Evolutionary conservation across 2,113 vertebrate genomes (phyloP), one percentile per base, ranked within the genome.

Genomic region (Garra rufa): DNA sequence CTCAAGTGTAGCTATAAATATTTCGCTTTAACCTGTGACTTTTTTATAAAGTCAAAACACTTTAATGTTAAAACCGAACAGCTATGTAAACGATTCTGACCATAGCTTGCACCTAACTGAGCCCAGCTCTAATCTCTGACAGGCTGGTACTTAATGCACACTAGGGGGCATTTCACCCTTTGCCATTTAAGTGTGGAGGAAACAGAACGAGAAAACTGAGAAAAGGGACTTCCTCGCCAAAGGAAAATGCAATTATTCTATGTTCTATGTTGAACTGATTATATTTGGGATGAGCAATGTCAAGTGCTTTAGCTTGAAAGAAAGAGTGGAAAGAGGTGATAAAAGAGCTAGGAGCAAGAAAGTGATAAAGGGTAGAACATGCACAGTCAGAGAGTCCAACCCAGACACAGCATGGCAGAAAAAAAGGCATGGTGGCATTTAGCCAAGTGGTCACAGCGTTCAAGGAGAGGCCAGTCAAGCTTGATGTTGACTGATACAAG

Each of bases 101-200:
- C 73, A 50, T 17, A 76, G 17, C 73, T 76, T 21, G 46, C n/a
- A 1, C 26, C 46, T 19, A 30, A 52, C 9, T 30, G 48, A 52
- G 26, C 13, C 26, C 2, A 30, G 46, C 73, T 21, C 46, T 76
- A 34, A 76, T 76, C 17, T 76, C 73, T 55, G 73, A 76, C 28
- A 73, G 52, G 30, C 67, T 71, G 9, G 9, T 69, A 34, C 75
- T 50, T 38, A 65, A 88, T 30, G 83, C 86, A 88, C 87, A 90
- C 88, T 88, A 87, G 88, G 86, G 88, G 89, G 88, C 90, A 88
- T 89, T 87, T 91, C 11, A 9, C 46, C 48, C 48, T 21, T 21
- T 76, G 48, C 46, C 28, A 76, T 76, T 44, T 57, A 55, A 24
- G 17, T 19, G 19, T 19, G 9, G 15, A 59, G 19, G 17, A 77